phyloP scores from a whole-genome alignment of 1,140 invertebrate species.

The Dendroctonus ponderosae region DNA sequence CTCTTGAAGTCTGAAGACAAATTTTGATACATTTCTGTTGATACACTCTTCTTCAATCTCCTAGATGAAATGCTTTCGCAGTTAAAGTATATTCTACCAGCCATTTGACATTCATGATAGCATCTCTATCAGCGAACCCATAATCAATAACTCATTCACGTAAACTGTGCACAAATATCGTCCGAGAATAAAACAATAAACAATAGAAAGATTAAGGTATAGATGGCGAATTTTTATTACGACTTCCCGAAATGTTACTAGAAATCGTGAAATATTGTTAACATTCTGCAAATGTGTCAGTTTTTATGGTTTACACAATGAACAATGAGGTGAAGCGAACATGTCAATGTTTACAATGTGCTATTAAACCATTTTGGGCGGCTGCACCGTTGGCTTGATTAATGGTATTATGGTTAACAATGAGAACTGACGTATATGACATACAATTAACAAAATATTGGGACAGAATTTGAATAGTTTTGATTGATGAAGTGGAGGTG shows the following conservation, averaged over 20 bases:
- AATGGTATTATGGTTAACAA: background rate
- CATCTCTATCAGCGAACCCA: background rate
- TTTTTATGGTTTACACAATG: constrained; percentile 24
- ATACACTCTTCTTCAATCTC: no score
- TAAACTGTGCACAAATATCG: constrained; percentile 2
- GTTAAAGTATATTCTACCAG: no score
- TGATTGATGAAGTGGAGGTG: background rate
- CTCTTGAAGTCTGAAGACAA: no score
- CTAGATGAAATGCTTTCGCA: no score
- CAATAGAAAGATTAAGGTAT: constrained; percentile 26
- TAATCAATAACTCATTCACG: constrained; percentile 3
- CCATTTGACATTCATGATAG: no score
- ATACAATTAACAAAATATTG: no score
- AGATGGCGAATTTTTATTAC: constrained; percentile 19
- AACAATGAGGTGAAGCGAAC: constrained; percentile 22
- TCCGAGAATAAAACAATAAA: constrained; percentile 26
- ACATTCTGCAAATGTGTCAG: constrained; percentile 22
- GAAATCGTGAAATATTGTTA: constrained; percentile 23
- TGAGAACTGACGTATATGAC: background rate
- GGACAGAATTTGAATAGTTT: background rate
- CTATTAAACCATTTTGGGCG: constrained; percentile 5
- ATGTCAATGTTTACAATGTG: constrained; percentile 29
- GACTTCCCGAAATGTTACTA: constrained; percentile 14
- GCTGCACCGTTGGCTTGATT: background rate
- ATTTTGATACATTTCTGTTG: no score